Conservation (phyloP, 1,140 invertebrate species). For the Trichogramma pretiosum region DNA sequence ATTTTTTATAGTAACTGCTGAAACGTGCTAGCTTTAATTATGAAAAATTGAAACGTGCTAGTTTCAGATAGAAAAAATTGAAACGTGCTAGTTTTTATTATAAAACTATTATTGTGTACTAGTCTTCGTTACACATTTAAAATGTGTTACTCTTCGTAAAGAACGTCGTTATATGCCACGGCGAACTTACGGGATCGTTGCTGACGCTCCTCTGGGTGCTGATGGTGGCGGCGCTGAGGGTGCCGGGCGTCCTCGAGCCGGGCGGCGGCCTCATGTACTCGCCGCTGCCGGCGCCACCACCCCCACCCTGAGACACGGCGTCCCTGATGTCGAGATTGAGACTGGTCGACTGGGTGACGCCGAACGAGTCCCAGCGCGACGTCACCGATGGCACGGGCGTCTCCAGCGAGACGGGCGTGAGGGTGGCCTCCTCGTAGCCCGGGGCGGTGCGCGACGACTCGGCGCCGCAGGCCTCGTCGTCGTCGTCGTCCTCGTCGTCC, state of each 20-base stretch:
- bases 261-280: slow-evolving; percentile 27
- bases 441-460: slow-evolving; percentile 59
- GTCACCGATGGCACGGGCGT: slow-evolving; percentile 75
- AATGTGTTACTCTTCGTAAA: too few species aligned
- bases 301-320: too few species aligned
- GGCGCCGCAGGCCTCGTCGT: slow-evolving; percentile 52
- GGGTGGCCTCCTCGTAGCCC: slow-evolving; percentile 57
- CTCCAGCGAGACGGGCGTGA: slow-evolving; percentile 74
- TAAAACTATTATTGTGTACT: too few species aligned
- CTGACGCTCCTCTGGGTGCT: slow-evolving; percentile 40
- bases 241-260: slow-evolving; percentile 4
- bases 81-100: too few species aligned
- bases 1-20: too few species aligned
- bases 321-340: slow-evolving; percentile 37
- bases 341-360: slow-evolving; percentile 64
- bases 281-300: slow-evolving; percentile 1
- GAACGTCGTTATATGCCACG: too few species aligned
- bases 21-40: too few species aligned
- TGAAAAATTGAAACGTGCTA: too few species aligned
- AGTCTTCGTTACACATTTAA: too few species aligned
- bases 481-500: slow-evolving; percentile 63
- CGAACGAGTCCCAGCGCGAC: slow-evolving; percentile 74
- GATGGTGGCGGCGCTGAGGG: slow-evolving; percentile 3
- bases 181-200: slow-evolving; percentile 42
- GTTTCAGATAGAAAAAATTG: too few species aligned